phyloP scores from a whole-genome alignment of 2,797 vertebrate species.

The Danio kyathit region DNA sequence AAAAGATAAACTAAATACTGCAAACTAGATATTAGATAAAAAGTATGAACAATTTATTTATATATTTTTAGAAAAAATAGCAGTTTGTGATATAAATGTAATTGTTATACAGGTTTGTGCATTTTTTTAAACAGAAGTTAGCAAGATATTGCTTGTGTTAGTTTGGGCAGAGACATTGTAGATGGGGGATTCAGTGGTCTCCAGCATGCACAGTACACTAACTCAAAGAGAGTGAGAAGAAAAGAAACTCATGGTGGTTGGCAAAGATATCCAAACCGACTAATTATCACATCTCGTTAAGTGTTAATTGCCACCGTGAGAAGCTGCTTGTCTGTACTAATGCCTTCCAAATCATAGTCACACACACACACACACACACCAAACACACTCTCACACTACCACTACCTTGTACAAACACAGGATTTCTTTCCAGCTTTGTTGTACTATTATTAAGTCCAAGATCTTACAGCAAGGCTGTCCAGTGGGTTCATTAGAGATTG shows the following conservation, averaged over 20 bases:
- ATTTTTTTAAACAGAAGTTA: too few relatives aligned
- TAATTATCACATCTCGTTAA: conserved; percentile 73
- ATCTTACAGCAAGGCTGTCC: background rate
- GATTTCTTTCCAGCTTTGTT: conserved; percentile 25
- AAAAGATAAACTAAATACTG: too few relatives aligned
- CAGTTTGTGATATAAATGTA: too few relatives aligned
- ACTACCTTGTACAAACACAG: conserved; percentile 2
- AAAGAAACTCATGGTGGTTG: conserved; percentile 38
- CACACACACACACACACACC: background rate
- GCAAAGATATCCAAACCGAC: conserved; percentile 65
- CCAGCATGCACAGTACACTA: conserved; percentile 42
- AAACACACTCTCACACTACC: background rate
- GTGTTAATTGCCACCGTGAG: conserved; percentile 74
- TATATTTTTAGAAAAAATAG: too few relatives aligned
- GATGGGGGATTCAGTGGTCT: conserved; percentile 46
- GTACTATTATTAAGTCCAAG: conserved; percentile 41
- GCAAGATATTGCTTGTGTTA: conserved; percentile 46
- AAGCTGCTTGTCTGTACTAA: conserved; percentile 47
- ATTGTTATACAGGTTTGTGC: too few relatives aligned
- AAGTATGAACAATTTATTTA: too few relatives aligned
- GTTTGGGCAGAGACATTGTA: conserved; percentile 15
- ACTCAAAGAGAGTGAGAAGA: conserved; percentile 46
- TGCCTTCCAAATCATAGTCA: conserved; percentile 30
- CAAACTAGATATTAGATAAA: too few relatives aligned
- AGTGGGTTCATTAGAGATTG: conserved; percentile 30